These are phyloP conservation scores for Sycobia sp. DNA, from an alignment of 1,140 invertebrate species.

Conservation along the genomic window DNA sequence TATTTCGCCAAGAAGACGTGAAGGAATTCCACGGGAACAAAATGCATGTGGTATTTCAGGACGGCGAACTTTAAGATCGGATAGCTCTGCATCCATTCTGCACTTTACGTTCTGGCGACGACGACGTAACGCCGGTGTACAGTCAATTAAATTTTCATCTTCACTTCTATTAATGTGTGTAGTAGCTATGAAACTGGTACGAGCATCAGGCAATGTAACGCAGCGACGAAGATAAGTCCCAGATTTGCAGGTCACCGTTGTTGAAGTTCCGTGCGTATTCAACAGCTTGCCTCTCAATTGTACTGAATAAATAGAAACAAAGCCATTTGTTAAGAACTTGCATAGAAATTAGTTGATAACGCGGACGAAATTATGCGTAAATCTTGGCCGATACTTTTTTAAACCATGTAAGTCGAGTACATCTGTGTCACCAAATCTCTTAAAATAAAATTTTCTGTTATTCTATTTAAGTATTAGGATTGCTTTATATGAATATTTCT, in stretches of 20 bases:
- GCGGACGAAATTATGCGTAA: too few species aligned
- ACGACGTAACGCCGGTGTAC: slow-evolving; percentile 72
- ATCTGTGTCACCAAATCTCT: too few species aligned
- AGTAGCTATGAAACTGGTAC: slow-evolving; percentile 45
- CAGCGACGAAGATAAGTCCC: slow-evolving; percentile 51
- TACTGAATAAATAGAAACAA: neutral
- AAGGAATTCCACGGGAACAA: slow-evolving; percentile 59
- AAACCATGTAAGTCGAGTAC: too few species aligned
- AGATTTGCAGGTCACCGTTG: neutral
- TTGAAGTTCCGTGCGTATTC: slow-evolving; percentile 39
- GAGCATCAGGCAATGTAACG: slow-evolving; percentile 56
- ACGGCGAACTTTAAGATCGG: slow-evolving; percentile 75
- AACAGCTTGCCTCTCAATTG: slow-evolving; percentile 47
- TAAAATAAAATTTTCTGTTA: too few species aligned
- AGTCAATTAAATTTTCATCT: slow-evolving; percentile 58
- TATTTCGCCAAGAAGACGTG: slow-evolving; percentile 57
- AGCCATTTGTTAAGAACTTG: too few species aligned
- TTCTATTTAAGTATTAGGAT: too few species aligned
- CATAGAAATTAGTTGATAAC: too few species aligned
- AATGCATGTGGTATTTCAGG: slow-evolving; percentile 56
- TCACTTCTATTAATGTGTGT: slow-evolving; percentile 57
- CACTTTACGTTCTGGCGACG: slow-evolving; percentile 74
- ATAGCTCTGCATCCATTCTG: slow-evolving; percentile 73
- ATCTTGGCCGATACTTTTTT: too few species aligned
- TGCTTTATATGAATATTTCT: too few species aligned